Conservation (phyloP, 2,888 invertebrate genomes). For the Zeuzera pyrina region DNA sequence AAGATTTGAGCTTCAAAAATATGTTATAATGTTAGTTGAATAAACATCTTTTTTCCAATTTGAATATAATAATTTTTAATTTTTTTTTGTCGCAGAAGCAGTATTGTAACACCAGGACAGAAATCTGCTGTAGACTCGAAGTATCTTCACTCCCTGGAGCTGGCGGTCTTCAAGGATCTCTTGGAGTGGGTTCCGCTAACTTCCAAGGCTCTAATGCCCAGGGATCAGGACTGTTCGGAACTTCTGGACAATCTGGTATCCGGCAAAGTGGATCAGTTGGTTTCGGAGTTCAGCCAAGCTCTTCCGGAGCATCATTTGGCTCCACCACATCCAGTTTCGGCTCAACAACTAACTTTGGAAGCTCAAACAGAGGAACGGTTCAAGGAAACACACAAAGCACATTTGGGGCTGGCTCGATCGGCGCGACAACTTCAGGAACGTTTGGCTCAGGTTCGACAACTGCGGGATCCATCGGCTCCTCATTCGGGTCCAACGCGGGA, state of each 20-base stretch:
- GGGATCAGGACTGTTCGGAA: constrained; percentile 31
- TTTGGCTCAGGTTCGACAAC: background rate
- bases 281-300: background rate
- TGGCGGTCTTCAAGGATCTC: constrained; percentile 32
- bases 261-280: background rate
- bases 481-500: background rate
- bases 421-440: background rate
- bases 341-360: background rate
- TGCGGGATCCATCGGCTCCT: too few relatives aligned
- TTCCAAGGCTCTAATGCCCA: constrained; percentile 31
- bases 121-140: constrained; percentile 64
- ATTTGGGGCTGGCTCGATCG: background rate
- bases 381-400: background rate
- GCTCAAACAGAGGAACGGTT: background rate
- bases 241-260: constrained; percentile 10
- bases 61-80: too few relatives aligned
- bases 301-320: constrained; percentile 3
- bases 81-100: constrained; percentile 56
- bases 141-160: constrained; percentile 32
- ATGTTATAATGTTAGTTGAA: too few relatives aligned
- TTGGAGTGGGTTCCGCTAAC: constrained; percentile 40
- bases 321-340: background rate
- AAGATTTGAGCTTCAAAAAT: too few relatives aligned
- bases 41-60: too few relatives aligned
- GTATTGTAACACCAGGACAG: constrained; percentile 56